These are phyloP conservation scores for Anser cygnoides DNA, from an alignment of 2,113 vertebrate species.

Conservation along the genomic window DNA sequence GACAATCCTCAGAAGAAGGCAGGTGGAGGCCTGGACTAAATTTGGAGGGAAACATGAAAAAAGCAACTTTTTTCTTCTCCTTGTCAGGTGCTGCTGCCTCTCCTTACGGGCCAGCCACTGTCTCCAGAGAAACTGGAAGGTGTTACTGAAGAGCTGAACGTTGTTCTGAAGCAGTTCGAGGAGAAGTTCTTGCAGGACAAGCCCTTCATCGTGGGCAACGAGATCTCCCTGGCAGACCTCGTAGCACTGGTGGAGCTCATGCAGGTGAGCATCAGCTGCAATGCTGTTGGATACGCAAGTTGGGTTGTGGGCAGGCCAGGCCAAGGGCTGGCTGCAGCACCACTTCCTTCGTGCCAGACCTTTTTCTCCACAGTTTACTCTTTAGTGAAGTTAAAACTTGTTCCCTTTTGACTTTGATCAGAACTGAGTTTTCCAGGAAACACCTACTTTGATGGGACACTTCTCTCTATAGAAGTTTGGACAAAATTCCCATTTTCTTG, in stretches of 20 bases:
- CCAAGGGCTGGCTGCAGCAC: not conserved
- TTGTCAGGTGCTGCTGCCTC: conserved; percentile 71
- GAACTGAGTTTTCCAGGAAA: not conserved
- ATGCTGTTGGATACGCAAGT: fast-evolving
- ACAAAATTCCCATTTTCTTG: not conserved
- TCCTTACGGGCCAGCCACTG: conserved; percentile 60
- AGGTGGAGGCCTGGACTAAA: not conserved
- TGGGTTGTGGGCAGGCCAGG: not conserved
- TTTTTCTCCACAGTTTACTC: not conserved
- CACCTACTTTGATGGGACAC: not conserved
- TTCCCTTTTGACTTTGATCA: not conserved
- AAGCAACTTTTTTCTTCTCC: not conserved
- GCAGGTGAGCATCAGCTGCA: conserved; percentile 75
- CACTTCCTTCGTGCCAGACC: not conserved
- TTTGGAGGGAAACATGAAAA: not conserved
- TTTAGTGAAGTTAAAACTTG: not conserved
- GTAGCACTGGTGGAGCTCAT: conserved; percentile 87
- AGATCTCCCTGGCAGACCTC: conserved; percentile 88
- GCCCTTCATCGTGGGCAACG: conserved; percentile 79
- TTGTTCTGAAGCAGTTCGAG: conserved; percentile 80
- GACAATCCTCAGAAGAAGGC: not conserved
- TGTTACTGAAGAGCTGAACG: conserved; percentile 74
- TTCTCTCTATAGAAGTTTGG: not conserved
- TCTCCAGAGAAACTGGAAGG: conserved; percentile 75
- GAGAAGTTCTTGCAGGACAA: conserved; percentile 85